Conservation (phyloP, 2,797 vertebrate genomes). For the Spondyliosoma cantharus region DNA sequence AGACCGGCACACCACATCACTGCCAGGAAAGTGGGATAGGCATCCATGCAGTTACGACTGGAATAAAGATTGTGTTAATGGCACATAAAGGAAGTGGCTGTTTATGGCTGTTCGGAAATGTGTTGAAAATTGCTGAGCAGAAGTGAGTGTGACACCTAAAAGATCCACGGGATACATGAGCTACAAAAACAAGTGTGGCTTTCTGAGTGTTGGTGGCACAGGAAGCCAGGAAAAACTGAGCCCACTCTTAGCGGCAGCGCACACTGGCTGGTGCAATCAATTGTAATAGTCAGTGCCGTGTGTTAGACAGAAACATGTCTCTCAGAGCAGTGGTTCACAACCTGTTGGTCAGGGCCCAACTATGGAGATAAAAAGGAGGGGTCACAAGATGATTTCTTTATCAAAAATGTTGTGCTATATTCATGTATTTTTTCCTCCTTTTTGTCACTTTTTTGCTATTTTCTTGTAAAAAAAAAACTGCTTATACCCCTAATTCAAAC, state of each 20-base stretch:
- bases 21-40: slow-evolving; percentile 93
- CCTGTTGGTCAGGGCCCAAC: background rate
- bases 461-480: background rate
- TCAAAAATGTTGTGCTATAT: too few species aligned
- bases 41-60: slow-evolving; percentile 95
- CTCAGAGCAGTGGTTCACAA: background rate
- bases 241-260: background rate
- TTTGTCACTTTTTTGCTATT: background rate
- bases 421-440: background rate
- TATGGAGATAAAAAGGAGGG: background rate
- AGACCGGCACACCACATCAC: slow-evolving; percentile 94
- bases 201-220: background rate
- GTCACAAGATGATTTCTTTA: background rate
- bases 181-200: slow-evolving; percentile 1
- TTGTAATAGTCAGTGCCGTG: slow-evolving; percentile 49
- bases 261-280: slow-evolving; percentile 47
- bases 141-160: background rate
- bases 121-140: slow-evolving; percentile 24
- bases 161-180: background rate
- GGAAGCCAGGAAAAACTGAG: slow-evolving; percentile 61
- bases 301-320: slow-evolving; percentile 4
- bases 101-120: slow-evolving; percentile 5
- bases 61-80: slow-evolving; percentile 26
- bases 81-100: too few species aligned
- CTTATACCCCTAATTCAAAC: background rate